A percentile compares a stretch with the other conserved stretches of the same genome.
These are phyloP conservation scores for Melinaea menophilus DNA, from an alignment of 2,888 invertebrate genomes.

Conservation along the genomic window DNA sequence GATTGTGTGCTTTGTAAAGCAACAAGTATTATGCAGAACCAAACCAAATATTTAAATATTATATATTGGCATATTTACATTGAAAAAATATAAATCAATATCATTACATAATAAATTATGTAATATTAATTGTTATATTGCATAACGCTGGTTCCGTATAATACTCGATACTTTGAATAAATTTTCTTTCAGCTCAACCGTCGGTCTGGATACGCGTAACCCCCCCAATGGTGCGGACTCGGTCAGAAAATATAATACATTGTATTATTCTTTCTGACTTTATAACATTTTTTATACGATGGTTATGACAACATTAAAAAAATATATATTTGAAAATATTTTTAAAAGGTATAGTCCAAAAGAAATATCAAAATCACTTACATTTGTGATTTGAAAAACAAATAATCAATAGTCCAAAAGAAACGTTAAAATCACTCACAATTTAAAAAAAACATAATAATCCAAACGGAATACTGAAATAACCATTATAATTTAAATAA, in stretches of 20 bases:
- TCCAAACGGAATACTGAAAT: too few relatives aligned
- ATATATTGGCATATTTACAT: too few relatives aligned
- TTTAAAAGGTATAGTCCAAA: neutral
- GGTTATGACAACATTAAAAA: constrained; percentile 55
- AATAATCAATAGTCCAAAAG: too few relatives aligned
- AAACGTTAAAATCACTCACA: too few relatives aligned
- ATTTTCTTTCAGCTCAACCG: constrained; percentile 71
- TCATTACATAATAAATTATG: constrained; percentile 22
- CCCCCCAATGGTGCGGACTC: constrained; percentile 43
- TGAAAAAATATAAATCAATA: constrained; percentile 25
- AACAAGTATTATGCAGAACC: constrained; percentile 61
- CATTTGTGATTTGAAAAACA: too few relatives aligned
- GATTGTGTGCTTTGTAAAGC: constrained; percentile 13
- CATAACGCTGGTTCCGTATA: constrained; percentile 52
- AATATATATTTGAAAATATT: too few relatives aligned
- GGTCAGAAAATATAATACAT: constrained; percentile 71
- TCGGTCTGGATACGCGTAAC: constrained; percentile 44
- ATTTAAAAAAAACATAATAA: too few relatives aligned
- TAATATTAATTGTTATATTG: constrained; percentile 13
- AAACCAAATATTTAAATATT: constrained; percentile 14
- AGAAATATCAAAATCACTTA: neutral
- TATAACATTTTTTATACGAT: constrained; percentile 41
- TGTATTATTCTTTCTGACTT: constrained; percentile 71
- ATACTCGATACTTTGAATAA: constrained; percentile 55
- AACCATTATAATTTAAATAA: too few relatives aligned